Evolutionary conservation across 2,888 invertebrate genomes (phyloP).

Genomic region (Archips crataeganus): DNA sequence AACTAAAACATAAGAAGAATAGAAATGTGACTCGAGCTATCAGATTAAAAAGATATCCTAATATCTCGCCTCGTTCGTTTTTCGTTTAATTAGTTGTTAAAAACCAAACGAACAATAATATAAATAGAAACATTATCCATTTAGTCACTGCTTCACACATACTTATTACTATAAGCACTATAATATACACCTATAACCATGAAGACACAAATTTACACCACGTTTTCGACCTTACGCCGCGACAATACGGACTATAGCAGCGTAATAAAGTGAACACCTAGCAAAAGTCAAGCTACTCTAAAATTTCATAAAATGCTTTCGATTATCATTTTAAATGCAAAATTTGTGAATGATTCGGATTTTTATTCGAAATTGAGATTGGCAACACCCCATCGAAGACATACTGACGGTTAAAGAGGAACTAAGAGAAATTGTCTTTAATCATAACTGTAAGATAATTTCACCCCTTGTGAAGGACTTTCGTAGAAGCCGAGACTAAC

Average conservation of each 20-base stretch:
- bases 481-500: no score
- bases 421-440: no score
- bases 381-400: constrained; percentile 1
- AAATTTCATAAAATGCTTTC: not conserved
- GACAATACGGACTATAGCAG: constrained; percentile 14
- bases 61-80: no score
- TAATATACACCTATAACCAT: constrained; percentile 5
- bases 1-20: no score
- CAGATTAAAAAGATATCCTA: no score
- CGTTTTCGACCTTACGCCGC: constrained; percentile 4
- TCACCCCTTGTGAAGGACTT: no score
- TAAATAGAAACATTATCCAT: not conserved
- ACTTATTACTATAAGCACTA: not conserved
- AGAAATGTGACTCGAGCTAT: no score
- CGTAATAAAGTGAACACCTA: constrained; percentile 13
- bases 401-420: no score
- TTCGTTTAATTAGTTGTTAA: not conserved
- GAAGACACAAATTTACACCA: constrained; percentile 7
- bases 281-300: constrained; percentile 8
- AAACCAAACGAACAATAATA: not conserved
- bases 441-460: no score
- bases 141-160: not conserved
- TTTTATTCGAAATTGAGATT: not conserved
- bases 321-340: constrained; percentile 9
- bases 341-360: constrained; percentile 6